Conservation (phyloP, 1,140 invertebrate genomes). For the Parapsyche elsis region DNA sequence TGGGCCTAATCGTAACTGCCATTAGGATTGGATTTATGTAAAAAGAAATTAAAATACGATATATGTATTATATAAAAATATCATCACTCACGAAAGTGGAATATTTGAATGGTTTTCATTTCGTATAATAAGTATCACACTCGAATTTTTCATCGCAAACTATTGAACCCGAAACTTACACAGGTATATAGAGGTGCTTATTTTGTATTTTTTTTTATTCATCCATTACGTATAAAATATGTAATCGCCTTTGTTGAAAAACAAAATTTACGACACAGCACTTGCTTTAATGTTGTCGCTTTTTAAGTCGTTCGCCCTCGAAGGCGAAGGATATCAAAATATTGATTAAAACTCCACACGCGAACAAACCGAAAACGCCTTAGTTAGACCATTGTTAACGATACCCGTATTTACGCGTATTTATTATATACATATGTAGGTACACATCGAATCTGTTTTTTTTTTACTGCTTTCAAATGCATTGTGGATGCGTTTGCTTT, state of each 20-base stretch:
- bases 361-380: background rate
- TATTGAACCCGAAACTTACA: too few species aligned
- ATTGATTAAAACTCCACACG: slow-evolving; percentile 18
- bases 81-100: too few species aligned
- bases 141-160: too few species aligned
- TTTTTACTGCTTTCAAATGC: background rate
- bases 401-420: background rate
- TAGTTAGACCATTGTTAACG: background rate
- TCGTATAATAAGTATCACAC: too few species aligned
- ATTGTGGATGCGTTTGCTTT: background rate
- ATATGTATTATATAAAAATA: too few species aligned
- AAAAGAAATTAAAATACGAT: too few species aligned
- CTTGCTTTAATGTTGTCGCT: background rate
- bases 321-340: slow-evolving; percentile 20
- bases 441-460: background rate
- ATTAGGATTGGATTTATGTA: too few species aligned
- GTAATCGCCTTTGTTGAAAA: slow-evolving; percentile 26
- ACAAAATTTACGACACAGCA: slow-evolving; percentile 6
- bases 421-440: background rate
- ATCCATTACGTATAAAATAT: background rate
- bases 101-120: too few species aligned
- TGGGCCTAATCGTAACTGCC: too few species aligned
- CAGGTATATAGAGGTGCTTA: background rate
- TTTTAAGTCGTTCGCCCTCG: background rate
- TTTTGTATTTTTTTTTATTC: background rate